Evolutionary conservation across 2,888 invertebrate species (phyloP).

Genomic region (Drosophila cognata): DNA sequence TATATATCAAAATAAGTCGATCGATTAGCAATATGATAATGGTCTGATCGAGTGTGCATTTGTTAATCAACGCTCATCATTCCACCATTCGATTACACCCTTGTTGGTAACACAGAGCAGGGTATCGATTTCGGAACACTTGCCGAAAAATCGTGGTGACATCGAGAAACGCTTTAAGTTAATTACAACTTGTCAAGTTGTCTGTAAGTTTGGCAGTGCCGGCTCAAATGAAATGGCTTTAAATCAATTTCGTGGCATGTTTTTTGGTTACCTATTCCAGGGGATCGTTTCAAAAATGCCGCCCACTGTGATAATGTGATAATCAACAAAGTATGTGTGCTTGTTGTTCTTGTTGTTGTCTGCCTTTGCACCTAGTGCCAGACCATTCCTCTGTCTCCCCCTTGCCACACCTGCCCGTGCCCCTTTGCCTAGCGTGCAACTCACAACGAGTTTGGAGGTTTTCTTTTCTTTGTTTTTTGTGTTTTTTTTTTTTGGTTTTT

Average conservation of each 20-base stretch:
- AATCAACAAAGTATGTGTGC: constrained; percentile 62
- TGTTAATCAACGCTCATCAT: not conserved
- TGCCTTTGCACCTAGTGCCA: constrained; percentile 26
- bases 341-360: constrained; percentile 35
- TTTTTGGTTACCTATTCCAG: constrained; percentile 42
- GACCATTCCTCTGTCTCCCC: not conserved
- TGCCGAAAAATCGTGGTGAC: constrained; percentile 23
- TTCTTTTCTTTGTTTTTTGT: not conserved
- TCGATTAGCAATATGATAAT: not conserved
- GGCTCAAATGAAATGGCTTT: constrained; percentile 68
- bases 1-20: not conserved
- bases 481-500: constrained; percentile 8
- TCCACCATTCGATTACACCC: not conserved
- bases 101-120: not conserved
- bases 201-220: constrained; percentile 58
- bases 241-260: constrained; percentile 69
- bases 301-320: constrained; percentile 52
- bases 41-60: not conserved
- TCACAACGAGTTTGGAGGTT: constrained; percentile 11
- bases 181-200: constrained; percentile 78
- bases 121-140: constrained; percentile 9
- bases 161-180: constrained; percentile 79
- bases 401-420: not conserved
- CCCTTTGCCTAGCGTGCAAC: constrained; percentile 2
- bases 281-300: constrained; percentile 63